Conservation (phyloP, 2,888 invertebrate species). For the Chloroclystis v-ata region DNA sequence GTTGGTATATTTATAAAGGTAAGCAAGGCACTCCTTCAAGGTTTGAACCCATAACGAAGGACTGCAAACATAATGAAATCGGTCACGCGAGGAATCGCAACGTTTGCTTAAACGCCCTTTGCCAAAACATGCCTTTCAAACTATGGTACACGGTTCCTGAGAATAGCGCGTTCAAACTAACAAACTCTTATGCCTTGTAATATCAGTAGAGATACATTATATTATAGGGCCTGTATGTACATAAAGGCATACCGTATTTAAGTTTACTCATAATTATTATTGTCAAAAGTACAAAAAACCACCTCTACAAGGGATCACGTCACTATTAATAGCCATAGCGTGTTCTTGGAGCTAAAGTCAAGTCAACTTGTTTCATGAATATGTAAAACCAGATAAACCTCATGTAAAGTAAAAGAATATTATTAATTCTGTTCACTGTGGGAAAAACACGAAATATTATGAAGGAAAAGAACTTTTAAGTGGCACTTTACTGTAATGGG, state of each 20-base stretch:
- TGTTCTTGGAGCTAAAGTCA: conserved; percentile 14
- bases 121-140: conserved; percentile 17
- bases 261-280: too few species aligned
- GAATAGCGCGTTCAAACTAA: too few species aligned
- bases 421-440: conserved; percentile 13
- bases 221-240: too few species aligned
- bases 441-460: conserved; percentile 12
- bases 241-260: too few species aligned
- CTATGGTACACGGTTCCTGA: conserved; percentile 1
- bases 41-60: conserved; percentile 45
- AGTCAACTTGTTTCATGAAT: conserved; percentile 10
- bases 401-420: conserved; percentile 11
- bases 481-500: conserved; percentile 19
- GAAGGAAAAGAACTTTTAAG: conserved; percentile 20
- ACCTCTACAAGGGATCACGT: neutral
- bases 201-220: neutral
- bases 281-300: too few species aligned
- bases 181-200: neutral
- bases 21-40: conserved; percentile 40
- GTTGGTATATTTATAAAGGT: conserved; percentile 25
- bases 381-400: conserved; percentile 12
- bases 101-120: conserved; percentile 31
- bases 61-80: conserved; percentile 45
- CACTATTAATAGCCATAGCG: neutral
- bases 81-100: conserved; percentile 49